Conservation (phyloP, 2,797 vertebrate species). For the Anguilla megastoma region DNA sequence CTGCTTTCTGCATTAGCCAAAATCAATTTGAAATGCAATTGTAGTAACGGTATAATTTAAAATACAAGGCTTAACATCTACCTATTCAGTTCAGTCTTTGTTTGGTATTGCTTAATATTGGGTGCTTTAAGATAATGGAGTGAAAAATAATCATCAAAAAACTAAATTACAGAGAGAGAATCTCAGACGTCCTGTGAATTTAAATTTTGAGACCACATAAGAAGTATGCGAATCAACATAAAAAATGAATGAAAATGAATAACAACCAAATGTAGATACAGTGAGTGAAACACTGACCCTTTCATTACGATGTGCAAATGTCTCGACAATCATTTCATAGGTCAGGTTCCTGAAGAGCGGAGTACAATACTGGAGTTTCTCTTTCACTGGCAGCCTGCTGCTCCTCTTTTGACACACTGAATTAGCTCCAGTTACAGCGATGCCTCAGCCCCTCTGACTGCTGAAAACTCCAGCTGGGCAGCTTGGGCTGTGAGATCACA, state of each 20-base stretch:
- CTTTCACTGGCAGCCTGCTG: not conserved
- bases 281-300: not conserved
- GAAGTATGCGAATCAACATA: not conserved
- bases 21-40: not conserved
- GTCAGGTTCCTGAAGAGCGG: not conserved
- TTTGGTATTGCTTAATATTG: not conserved
- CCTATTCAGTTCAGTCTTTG: not conserved
- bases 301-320: not conserved
- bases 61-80: not conserved
- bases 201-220: not conserved
- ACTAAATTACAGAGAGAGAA: not conserved
- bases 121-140: not conserved
- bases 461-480: not conserved
- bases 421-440: not conserved
- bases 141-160: not conserved
- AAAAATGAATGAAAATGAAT: too few relatives aligned
- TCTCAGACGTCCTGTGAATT: not conserved
- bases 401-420: not conserved
- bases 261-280: not conserved
- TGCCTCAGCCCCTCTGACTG: not conserved
- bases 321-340: not conserved
- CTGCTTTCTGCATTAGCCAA: not conserved
- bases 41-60: not conserved
- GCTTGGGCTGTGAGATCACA: not conserved
- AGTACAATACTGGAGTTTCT: not conserved